phyloP scores from a whole-genome alignment of 2,113 vertebrate genomes.

The Chloropsis hardwickii region DNA sequence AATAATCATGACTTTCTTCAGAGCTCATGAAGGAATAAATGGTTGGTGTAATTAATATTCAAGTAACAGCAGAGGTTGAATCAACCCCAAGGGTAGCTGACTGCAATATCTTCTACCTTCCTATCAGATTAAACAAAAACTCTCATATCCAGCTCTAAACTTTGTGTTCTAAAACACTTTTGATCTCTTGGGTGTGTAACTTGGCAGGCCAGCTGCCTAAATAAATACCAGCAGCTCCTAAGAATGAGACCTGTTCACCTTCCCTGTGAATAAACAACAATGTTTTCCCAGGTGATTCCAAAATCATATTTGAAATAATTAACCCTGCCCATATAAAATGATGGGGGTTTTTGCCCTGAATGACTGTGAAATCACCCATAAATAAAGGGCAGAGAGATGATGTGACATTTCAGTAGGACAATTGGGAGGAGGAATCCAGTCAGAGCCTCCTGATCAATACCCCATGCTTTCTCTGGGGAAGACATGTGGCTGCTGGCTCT shows the following conservation, averaged over 20 bases:
- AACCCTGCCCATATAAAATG: background rate
- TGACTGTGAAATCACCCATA: background rate
- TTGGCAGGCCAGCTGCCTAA: background rate
- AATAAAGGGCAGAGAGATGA: background rate
- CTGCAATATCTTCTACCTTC: background rate
- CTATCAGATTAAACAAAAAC: background rate
- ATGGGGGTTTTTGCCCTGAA: background rate
- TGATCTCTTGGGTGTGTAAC: background rate
- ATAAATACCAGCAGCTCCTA: background rate
- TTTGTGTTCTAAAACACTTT: background rate
- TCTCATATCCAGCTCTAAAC: background rate
- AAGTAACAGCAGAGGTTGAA: background rate
- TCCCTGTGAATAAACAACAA: background rate
- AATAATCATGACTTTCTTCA: background rate
- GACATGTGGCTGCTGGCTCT: background rate
- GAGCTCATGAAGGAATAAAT: background rate
- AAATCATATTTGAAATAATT: background rate
- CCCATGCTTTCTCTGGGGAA: background rate
- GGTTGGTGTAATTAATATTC: background rate
- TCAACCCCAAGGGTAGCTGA: background rate
- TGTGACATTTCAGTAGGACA: background rate
- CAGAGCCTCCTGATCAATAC: background rate
- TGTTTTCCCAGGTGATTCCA: background rate
- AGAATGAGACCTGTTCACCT: accelerated
- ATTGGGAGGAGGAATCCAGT: background rate